Conservation (phyloP, 2,113 vertebrate species). For the Passer domesticus region DNA sequence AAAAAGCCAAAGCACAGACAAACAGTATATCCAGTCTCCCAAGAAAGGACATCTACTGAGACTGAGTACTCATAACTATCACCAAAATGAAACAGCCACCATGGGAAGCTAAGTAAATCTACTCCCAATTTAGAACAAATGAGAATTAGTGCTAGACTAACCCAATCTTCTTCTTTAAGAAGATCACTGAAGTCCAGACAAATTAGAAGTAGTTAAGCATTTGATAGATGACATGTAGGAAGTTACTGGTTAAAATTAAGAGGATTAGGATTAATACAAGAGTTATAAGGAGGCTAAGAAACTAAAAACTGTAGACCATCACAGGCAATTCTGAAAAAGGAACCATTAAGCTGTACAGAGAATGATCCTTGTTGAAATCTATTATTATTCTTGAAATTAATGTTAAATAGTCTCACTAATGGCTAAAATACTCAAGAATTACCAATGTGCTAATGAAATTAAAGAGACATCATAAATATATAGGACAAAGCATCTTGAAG, state of each 20-base stretch:
- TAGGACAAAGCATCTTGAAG: not conserved
- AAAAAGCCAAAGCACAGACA: not conserved
- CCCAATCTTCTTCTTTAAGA: slow-evolving; percentile 57
- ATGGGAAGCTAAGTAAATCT: slow-evolving; percentile 13
- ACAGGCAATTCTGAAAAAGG: not conserved
- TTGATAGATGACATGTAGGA: slow-evolving; percentile 15
- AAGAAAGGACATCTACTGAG: not conserved
- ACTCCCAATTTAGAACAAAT: slow-evolving; percentile 45
- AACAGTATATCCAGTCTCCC: not conserved
- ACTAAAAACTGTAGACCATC: slow-evolving; percentile 14
- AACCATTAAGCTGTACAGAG: not conserved
- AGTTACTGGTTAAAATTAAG: slow-evolving; percentile 43
- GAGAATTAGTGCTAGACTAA: slow-evolving; percentile 53
- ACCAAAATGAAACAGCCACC: not conserved
- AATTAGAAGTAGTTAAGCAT: slow-evolving; percentile 33
- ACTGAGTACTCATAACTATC: not conserved
- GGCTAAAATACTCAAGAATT: not conserved
- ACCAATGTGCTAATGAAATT: not conserved
- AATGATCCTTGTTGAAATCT: not conserved
- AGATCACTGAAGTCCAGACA: slow-evolving; percentile 54
- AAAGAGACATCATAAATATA: not conserved
- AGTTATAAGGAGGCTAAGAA: slow-evolving; percentile 23
- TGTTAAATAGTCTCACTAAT: not conserved
- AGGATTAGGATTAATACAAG: slow-evolving; percentile 39
- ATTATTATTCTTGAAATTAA: not conserved